A percentile compares a stretch with the other conserved stretches of the same genome.
Evolutionary conservation across 1,140 invertebrate species (phyloP).

Genomic region (Gryon sp.): DNA sequence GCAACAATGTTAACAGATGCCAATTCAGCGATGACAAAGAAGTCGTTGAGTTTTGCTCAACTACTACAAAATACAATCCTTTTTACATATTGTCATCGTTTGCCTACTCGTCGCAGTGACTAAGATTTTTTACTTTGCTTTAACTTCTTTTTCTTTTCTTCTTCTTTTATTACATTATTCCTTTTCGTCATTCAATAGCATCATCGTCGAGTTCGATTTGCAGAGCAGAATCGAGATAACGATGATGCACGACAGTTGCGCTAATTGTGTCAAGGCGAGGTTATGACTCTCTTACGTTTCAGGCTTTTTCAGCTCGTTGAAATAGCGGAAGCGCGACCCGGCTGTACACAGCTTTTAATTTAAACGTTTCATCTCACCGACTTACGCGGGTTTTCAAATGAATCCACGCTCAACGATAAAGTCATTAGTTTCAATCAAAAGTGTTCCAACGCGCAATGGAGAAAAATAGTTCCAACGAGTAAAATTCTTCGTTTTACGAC

Average conservation of each 20-base stretch:
- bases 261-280: constrained; percentile 66
- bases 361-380: too few species aligned
- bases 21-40: constrained; percentile 10
- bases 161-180: too few species aligned
- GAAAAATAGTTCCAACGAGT: not conserved
- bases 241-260: constrained; percentile 63
- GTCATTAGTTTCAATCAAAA: constrained; percentile 50
- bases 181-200: constrained; percentile 8
- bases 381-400: constrained; percentile 6
- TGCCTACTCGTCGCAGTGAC: constrained; percentile 30
- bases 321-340: constrained; percentile 59
- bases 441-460: constrained; percentile 31
- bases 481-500: not conserved
- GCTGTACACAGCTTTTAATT: constrained; percentile 13
- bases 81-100: constrained; percentile 19
- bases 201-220: constrained; percentile 40
- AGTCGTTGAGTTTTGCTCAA: too few species aligned
- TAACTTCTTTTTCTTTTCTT: too few species aligned
- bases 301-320: constrained; percentile 40
- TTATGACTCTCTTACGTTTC: constrained; percentile 35
- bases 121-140: too few species aligned
- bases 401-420: not conserved
- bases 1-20: constrained; percentile 32
- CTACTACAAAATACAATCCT: too few species aligned
- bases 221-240: constrained; percentile 32